Conservation (phyloP, 2,888 invertebrate species). For the Corythucha ciliata region DNA sequence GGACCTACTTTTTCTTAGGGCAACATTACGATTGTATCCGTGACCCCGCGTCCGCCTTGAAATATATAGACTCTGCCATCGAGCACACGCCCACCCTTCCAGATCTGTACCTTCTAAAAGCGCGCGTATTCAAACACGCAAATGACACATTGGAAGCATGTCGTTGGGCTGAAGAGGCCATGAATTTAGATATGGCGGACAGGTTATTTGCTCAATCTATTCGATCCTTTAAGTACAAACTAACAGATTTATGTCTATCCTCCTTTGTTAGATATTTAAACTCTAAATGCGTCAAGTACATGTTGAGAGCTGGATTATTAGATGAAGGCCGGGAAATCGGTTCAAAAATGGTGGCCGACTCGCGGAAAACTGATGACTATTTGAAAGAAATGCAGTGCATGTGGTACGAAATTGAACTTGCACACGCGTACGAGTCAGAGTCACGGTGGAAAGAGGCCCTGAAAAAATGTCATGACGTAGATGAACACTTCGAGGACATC, state of each 20-base stretch:
- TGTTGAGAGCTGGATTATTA: conserved; percentile 84
- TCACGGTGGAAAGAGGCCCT: conserved; percentile 90
- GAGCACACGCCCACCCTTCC: conserved; percentile 97
- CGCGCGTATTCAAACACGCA: conserved; percentile 93
- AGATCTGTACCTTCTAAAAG: conserved; percentile 92
- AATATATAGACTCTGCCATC: conserved; percentile 85
- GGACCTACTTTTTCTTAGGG: conserved; percentile 91
- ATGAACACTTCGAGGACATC: conserved; percentile 96
- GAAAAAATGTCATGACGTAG: conserved; percentile 97
- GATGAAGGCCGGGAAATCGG: conserved; percentile 94
- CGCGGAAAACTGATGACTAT: conserved; percentile 91
- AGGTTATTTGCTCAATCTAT: too few relatives aligned
- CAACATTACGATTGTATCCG: conserved; percentile 89
- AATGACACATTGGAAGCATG: conserved; percentile 89
- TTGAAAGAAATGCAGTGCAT: conserved; percentile 99
- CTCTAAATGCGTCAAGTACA: conserved; percentile 97
- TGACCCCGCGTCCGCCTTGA: conserved; percentile 71
- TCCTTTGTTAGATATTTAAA: conserved; percentile 99
- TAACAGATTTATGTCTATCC: too few relatives aligned
- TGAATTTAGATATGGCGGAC: conserved; percentile 96
- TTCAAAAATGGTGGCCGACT: conserved; percentile 87
- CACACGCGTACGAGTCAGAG: conserved; percentile 76
- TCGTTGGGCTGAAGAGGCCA: conserved; percentile 91
- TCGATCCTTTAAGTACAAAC: too few relatives aligned
- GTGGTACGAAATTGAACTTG: conserved; percentile 99